phyloP scores from a whole-genome alignment of 1,140 invertebrate species.

The Acromyrmex heyeri region DNA sequence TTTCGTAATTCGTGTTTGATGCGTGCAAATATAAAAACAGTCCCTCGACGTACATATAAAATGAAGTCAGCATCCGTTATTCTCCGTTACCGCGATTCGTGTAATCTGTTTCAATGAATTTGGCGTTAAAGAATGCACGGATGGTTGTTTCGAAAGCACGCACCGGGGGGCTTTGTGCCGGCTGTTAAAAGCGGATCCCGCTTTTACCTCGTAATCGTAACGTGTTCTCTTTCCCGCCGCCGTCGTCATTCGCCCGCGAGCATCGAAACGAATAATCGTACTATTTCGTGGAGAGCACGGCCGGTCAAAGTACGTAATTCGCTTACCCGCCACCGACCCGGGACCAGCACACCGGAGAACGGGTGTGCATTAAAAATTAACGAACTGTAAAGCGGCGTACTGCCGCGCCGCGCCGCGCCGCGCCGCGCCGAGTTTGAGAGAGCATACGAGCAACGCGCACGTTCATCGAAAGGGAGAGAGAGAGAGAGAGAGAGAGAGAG shows the following conservation, averaged over 20 bases:
- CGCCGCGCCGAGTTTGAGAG: neutral
- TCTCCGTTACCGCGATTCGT: slow-evolving; percentile 32
- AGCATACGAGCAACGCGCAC: neutral
- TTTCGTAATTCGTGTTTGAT: neutral
- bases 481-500: too few relatives aligned
- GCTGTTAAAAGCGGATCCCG: slow-evolving; percentile 55
- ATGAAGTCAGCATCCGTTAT: slow-evolving; percentile 3
- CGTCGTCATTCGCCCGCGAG: slow-evolving; percentile 31
- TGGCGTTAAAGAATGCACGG: slow-evolving; percentile 57
- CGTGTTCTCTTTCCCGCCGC: neutral
- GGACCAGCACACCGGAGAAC: slow-evolving; percentile 30
- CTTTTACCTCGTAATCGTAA: slow-evolving; percentile 59
- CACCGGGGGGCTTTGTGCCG: slow-evolving; percentile 25
- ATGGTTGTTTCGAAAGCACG: slow-evolving; percentile 53
- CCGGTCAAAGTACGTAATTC: slow-evolving; percentile 62
- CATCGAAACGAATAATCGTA: slow-evolving; percentile 62
- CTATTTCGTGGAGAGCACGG: slow-evolving; percentile 55
- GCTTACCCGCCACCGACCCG: slow-evolving; percentile 48
- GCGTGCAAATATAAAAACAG: neutral
- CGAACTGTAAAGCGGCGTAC: slow-evolving; percentile 60
- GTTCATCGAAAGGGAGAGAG: neutral
- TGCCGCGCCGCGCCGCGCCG: neutral
- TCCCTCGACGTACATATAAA: neutral
- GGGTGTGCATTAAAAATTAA: slow-evolving; percentile 64
- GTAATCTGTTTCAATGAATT: slow-evolving; percentile 61